These are phyloP conservation scores for Drosophila ezoana DNA, from an alignment of 2,888 invertebrate genomes.

Conservation along the genomic window DNA sequence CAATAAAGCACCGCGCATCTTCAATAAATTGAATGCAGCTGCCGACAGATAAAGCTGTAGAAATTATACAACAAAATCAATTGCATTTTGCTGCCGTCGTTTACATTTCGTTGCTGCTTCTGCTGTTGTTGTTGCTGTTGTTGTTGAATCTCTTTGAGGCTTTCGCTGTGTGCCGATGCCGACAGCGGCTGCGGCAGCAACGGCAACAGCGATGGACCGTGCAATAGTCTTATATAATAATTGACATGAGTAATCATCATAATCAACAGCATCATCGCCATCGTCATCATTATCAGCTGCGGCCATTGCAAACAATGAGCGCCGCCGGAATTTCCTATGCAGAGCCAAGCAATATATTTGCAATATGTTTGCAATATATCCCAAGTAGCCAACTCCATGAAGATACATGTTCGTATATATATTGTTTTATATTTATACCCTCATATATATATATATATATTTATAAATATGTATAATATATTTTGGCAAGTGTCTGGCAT, in stretches of 20 bases:
- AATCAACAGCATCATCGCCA: constrained; percentile 29
- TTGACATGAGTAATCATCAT: constrained; percentile 72
- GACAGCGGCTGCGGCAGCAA: constrained; percentile 16
- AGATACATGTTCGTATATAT: not conserved
- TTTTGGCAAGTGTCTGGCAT: too few species aligned
- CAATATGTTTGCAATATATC: constrained; percentile 45
- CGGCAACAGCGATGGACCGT: constrained; percentile 22
- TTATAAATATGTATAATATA: not conserved
- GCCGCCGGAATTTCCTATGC: constrained; percentile 9
- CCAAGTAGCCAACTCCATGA: constrained; percentile 16
- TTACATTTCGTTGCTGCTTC: constrained; percentile 13
- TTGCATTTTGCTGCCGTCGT: constrained; percentile 61
- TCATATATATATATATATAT: not conserved
- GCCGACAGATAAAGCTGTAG: constrained; percentile 70
- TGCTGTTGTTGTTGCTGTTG: constrained; percentile 3
- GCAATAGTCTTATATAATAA: constrained; percentile 66
- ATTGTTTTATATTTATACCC: too few species aligned
- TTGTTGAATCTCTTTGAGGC: constrained; percentile 46
- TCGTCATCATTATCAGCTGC: constrained; percentile 23
- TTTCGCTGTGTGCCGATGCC: constrained; percentile 48
- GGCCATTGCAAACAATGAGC: constrained; percentile 10
- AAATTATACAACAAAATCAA: constrained; percentile 76
- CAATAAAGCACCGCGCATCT: constrained; percentile 72
- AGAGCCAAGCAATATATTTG: constrained; percentile 4
- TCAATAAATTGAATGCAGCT: constrained; percentile 75